Evolutionary conservation across 1,140 invertebrate genomes (phyloP), one percentile per base, ranked within the genome.

Genomic region (Colletes gigas): DNA sequence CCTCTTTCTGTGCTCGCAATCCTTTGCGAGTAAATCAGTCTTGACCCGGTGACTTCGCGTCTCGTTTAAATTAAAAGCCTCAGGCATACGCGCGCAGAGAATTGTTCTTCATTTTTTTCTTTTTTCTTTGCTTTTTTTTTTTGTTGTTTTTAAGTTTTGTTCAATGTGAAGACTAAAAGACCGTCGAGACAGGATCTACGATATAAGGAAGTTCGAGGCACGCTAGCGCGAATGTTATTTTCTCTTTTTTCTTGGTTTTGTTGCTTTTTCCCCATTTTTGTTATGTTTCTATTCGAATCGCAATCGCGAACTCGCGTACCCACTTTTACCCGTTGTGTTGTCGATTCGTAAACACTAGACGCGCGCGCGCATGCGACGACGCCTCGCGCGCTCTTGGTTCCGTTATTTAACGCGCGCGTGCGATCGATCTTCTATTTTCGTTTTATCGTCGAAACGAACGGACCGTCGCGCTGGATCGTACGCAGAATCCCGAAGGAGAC

Each of bases 11-110:
- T 41, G 57, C 30, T 79, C 55, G 74, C 75, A 69, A 39, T 52
- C 52, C 63, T 39, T 84, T 72, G 77, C 71, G 52, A 41, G 72
- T 81, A 81, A 82, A 89, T 91, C 90, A 91, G 90, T 91, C 90
- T 91, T 91, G 70, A 83, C 87, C 60, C 77, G 87, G 72, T 89
- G 87, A 89, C 82, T 89, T 83, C 84, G 81, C 83, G 82, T 85
- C 69, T 62, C 77, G 57, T 89, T 87, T 81, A 85, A 91, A 90
- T 88, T 83, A 70, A 90, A 91, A 90, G 90, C 89, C 90, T 86
- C 89, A 72, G 87, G 87, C 90, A 89, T 90, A 89, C 83, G 84
- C 85, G 83, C 88, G 85, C 87, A 90, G 72, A 68, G 74, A 79
- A 72, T 78, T 63, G 57, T 66, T 66, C 47, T 8, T 50, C 8